phyloP scores from a whole-genome alignment of 2,113 vertebrate genomes.

The Pelmatolapia mariae region DNA sequence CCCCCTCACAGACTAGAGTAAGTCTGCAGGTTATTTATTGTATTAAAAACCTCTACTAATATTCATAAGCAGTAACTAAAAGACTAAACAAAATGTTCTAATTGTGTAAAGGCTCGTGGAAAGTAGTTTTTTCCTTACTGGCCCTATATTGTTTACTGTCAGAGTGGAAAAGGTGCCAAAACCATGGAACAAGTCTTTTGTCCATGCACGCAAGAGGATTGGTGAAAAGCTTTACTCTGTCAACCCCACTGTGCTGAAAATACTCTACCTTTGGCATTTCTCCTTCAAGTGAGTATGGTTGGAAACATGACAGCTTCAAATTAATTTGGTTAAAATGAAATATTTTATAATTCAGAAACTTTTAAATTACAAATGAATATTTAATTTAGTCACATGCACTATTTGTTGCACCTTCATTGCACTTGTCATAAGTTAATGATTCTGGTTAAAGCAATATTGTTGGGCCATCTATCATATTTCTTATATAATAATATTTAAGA shows the following conservation, averaged over 20 bases:
- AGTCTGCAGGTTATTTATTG: not conserved
- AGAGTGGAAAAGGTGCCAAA: conserved; percentile 80
- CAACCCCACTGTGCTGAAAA: conserved; percentile 77
- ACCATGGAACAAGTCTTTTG: conserved; percentile 79
- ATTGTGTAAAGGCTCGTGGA: not conserved
- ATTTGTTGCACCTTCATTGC: not conserved
- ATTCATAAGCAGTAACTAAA: not conserved
- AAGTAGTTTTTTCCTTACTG: not conserved
- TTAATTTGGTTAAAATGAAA: not conserved
- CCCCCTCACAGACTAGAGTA: conserved; percentile 82
- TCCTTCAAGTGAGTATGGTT: conserved; percentile 73
- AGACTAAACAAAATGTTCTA: not conserved
- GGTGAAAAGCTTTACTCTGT: conserved; percentile 73
- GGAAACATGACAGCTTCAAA: not conserved
- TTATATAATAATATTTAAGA: not conserved
- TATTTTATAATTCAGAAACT: not conserved
- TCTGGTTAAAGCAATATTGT: not conserved
- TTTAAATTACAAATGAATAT: not conserved
- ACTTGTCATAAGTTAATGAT: not conserved
- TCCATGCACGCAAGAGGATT: conserved; percentile 65
- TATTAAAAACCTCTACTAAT: not conserved
- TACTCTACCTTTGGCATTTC: conserved; percentile 77
- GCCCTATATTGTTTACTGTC: not conserved
- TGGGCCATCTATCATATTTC: not conserved
- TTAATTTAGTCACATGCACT: not conserved